phyloP scores from a whole-genome alignment of 2,113 vertebrate genomes.

The Rana temporaria region DNA sequence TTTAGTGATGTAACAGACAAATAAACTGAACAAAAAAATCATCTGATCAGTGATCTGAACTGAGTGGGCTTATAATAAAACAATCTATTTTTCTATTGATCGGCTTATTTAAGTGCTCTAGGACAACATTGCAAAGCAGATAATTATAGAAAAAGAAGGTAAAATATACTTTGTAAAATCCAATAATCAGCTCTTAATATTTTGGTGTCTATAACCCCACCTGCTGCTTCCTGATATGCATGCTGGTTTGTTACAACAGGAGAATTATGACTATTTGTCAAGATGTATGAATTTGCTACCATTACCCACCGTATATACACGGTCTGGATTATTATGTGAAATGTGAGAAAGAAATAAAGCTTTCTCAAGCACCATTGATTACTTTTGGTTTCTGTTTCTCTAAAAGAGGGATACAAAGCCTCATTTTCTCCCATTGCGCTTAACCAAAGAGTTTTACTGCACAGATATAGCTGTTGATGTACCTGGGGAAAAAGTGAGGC shows the following conservation, averaged over 20 bases:
- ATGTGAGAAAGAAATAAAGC: constrained; percentile 67
- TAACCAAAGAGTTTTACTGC: constrained; percentile 12
- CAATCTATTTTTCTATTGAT: neutral
- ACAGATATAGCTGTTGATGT: constrained; percentile 16
- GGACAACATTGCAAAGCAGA: neutral
- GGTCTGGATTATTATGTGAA: constrained; percentile 69
- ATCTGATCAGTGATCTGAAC: neutral
- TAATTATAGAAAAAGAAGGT: neutral
- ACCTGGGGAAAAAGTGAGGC: constrained; percentile 50
- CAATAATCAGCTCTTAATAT: constrained; percentile 41
- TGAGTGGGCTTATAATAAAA: neutral
- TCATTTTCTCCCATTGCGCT: constrained; percentile 34
- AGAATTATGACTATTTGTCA: constrained; percentile 71
- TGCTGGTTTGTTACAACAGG: constrained; percentile 69
- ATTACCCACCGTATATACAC: constrained; percentile 66
- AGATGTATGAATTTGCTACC: constrained; percentile 68
- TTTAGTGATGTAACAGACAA: no score
- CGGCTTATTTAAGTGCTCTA: neutral
- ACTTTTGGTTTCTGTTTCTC: constrained; percentile 31
- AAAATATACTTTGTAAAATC: neutral
- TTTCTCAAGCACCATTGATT: constrained; percentile 67
- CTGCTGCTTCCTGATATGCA: constrained; percentile 63
- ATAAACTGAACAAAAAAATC: no score
- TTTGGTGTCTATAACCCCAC: constrained; percentile 62
- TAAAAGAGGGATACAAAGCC: constrained; percentile 15